Evolutionary conservation across 1,140 invertebrate genomes (phyloP), one percentile per base, ranked within the genome.

Genomic region (Telenomus remus): DNA sequence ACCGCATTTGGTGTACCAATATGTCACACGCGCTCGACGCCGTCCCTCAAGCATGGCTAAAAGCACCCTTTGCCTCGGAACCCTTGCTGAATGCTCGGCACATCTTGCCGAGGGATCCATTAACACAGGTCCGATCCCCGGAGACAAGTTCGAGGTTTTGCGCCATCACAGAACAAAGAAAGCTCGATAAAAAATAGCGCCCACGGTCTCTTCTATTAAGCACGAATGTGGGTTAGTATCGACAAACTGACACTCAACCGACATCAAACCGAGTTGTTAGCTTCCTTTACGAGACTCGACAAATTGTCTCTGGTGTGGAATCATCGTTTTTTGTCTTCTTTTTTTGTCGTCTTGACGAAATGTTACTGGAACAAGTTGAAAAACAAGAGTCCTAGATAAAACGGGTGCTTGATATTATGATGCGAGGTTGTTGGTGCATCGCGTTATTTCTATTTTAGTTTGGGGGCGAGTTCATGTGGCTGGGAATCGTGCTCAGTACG

Each of bases 1-100:
- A 70, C 73, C 73, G 44, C 73, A 70, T 55, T 76, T 61, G 74
- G 60, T 77, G 51, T 68, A 61, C 74, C 68, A 77, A 77, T 77
- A 77, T 72, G 74, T 77, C 74, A 77, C 68, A 44, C 27, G 19
- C 51, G 57, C 16, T 72, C 60, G 9, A 13, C 47, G 43, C 60
- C 60, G 64, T 73, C 63, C 49, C 56, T 73, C 63, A 73, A 66
- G 61, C 42, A 63, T 53, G 19, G 15, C 50, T 53, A 51, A 63
- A 72, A 49, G 39, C 51, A 39, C 69, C 53, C 68, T 63, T 39
- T 19, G 54, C 34, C 16, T 27, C 19, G 49, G 44, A 60, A 47
- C 55, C 49, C 65, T 48, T 37, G 27, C 53, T 14, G 34, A 53
- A 46, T 65, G 53, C 69, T 53, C 14, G 46, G 39, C 69, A 53